These are phyloP conservation scores for Dendroctonus valens DNA, from an alignment of 1,140 invertebrate genomes.

Conservation along the genomic window DNA sequence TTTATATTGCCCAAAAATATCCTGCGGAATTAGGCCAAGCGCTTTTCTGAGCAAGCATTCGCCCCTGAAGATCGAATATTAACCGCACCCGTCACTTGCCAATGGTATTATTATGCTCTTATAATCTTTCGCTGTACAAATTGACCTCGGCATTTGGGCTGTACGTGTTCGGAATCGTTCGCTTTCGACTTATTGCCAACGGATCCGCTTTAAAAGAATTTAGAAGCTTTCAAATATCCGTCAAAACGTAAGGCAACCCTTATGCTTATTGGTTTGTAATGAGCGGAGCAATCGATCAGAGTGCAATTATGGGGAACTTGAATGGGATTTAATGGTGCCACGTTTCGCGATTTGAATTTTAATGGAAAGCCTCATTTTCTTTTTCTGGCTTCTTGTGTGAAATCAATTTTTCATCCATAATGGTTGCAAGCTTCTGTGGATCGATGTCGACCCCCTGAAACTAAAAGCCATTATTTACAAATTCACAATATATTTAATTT, in stretches of 20 bases:
- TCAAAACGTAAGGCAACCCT: constrained; percentile 9
- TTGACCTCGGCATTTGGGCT: constrained; percentile 6
- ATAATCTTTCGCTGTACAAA: constrained; percentile 10
- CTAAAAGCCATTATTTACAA: too few relatives aligned
- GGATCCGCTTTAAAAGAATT: constrained; percentile 10
- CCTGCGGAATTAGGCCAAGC: too few relatives aligned
- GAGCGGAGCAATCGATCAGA: constrained; percentile 3
- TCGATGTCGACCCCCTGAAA: too few relatives aligned
- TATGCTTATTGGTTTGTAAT: constrained; percentile 20
- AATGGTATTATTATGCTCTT: constrained; percentile 7
- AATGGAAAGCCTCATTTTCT: neutral
- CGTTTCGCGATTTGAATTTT: constrained; percentile 8
- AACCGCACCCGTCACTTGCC: constrained; percentile 9
- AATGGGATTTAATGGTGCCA: constrained; percentile 1
- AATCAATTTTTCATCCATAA: too few relatives aligned
- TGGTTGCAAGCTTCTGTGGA: too few relatives aligned
- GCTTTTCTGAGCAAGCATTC: too few relatives aligned
- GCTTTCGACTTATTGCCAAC: neutral
- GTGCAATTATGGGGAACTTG: constrained; percentile 4
- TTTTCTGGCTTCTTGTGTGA: too few relatives aligned
- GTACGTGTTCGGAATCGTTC: constrained; percentile 7
- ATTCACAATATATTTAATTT: too few relatives aligned
- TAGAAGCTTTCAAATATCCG: constrained; percentile 15
- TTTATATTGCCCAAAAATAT: too few relatives aligned
- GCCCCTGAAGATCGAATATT: constrained; percentile 5